Evolutionary conservation across 2,113 vertebrate species (phyloP), one percentile per base, ranked within the genome.

Genomic region (Upupa epops): DNA sequence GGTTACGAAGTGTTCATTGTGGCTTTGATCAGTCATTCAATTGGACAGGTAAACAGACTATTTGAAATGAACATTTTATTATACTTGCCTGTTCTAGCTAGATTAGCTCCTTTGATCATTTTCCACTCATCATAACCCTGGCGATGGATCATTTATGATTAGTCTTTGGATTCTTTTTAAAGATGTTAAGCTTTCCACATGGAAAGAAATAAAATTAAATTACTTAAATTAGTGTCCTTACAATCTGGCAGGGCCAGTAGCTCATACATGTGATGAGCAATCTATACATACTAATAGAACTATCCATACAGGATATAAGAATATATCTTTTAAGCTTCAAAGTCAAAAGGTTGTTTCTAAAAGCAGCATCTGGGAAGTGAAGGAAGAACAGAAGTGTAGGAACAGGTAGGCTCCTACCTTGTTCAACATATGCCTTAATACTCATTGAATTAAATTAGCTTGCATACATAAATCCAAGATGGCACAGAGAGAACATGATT

Each of bases 11-110:
- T 64, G 32, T 91, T 96, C 81, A 64, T 91, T 92, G 80, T 92
- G 49, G 86, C 86, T 91, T 93, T 94, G 81, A 77, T 84, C 79
- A 88, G 90, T 96, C 96, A 94, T 94, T 96, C 94, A 96, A 83
- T 94, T 96, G 94, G 68, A 94, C 91, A 96, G 80, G 83, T 96
- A 97, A 97, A 95, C 91, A 94, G 83, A 86, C 73, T 81, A 88
- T 42, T 42, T 42, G 11, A 42, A 42, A 42, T 87, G 71, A 95
- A 95, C 93, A 90, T 77, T 89, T 46, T 59, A 34, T 40, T 85
- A 95, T 65, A 95, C 56, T 36, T 95, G 79, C 73, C 93, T 94
- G 48, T 93, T 94, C 83, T 85, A 97, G 73, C 58, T 93, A 69
- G 73, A 72, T 92, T 94, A 89, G 54, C 42, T 95, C 63, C 83